Conservation (phyloP, 1,140 invertebrate genomes). For the Oedothorax gibbosus region DNA sequence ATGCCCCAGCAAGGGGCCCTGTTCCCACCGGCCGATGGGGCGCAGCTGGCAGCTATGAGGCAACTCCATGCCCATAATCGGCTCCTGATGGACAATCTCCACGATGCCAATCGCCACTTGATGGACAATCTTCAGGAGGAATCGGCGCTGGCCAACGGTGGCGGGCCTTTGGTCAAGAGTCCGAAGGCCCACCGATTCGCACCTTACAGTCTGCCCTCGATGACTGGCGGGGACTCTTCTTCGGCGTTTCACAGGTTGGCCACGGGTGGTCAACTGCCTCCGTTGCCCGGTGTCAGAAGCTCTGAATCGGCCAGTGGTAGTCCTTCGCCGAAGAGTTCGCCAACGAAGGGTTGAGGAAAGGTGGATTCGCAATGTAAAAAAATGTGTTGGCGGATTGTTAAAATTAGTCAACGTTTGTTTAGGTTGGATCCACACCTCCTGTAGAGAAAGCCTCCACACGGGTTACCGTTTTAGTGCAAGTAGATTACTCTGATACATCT, state of each 20-base stretch:
- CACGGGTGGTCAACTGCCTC: constrained; percentile 16
- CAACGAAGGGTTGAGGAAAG: constrained; percentile 38
- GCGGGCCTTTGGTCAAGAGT: constrained; percentile 12
- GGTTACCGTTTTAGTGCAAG: no score
- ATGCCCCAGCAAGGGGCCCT: constrained; percentile 31
- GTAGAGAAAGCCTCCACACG: no score
- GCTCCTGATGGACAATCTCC: constrained; percentile 43
- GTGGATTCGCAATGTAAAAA: not conserved
- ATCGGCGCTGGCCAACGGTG: constrained; percentile 17
- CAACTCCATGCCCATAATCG: constrained; percentile 56
- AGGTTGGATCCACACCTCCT: no score
- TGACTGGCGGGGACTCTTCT: constrained; percentile 1
- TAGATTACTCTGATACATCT: no score
- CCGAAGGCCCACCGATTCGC: constrained; percentile 48
- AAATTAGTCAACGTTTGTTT: constrained; percentile 22
- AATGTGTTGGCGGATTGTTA: constrained; percentile 28
- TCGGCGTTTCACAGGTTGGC: constrained; percentile 47
- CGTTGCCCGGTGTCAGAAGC: not conserved
- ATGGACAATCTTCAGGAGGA: not conserved
- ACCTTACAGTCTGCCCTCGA: constrained; percentile 35
- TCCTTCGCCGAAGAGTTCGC: constrained; percentile 42
- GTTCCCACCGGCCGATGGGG: constrained; percentile 28
- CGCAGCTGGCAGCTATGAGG: constrained; percentile 52
- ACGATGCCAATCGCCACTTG: not conserved
- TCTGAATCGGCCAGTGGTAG: not conserved